These are phyloP conservation scores for Zaprionus taronus DNA, from an alignment of 1,140 invertebrate genomes.

Conservation along the genomic window DNA sequence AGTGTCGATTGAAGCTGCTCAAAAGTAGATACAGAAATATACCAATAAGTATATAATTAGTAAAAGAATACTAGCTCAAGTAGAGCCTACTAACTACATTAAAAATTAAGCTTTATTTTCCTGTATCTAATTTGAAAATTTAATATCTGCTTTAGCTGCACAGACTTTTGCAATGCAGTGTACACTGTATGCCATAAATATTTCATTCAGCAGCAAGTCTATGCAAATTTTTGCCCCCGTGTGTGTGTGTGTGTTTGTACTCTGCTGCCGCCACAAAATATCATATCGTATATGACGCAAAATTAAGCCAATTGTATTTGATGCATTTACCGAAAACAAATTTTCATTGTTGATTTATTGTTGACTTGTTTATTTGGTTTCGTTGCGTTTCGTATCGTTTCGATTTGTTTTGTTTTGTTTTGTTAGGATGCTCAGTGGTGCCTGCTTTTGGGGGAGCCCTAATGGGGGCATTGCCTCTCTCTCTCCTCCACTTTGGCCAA, in stretches of 20 bases:
- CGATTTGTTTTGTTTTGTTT: slow-evolving; percentile 23
- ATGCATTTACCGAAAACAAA: slow-evolving; percentile 62
- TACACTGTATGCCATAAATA: slow-evolving; percentile 30
- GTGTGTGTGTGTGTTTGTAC: slow-evolving; percentile 4
- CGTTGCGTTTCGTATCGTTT: slow-evolving; percentile 23
- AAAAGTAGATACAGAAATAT: neutral
- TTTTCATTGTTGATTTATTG: slow-evolving; percentile 66
- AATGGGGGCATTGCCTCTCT: no score
- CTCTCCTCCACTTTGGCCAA: slow-evolving; percentile 48
- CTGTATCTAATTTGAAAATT: neutral
- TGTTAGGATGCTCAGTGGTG: slow-evolving; percentile 9
- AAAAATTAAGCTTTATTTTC: neutral
- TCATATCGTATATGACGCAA: slow-evolving; percentile 46
- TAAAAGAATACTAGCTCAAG: neutral
- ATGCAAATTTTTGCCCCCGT: slow-evolving; percentile 27
- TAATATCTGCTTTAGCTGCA: neutral
- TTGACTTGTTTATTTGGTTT: slow-evolving; percentile 49
- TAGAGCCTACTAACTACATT: neutral
- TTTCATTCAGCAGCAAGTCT: slow-evolving; percentile 21
- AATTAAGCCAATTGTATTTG: slow-evolving; percentile 62
- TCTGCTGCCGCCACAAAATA: slow-evolving; percentile 40
- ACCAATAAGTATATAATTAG: fast-evolving
- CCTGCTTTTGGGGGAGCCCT: slow-evolving; percentile 11
- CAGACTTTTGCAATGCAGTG: slow-evolving; percentile 12
- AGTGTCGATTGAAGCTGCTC: neutral